Conservation (phyloP, 1,140 invertebrate species). For the Macrobrachium rosenbergii region DNA sequence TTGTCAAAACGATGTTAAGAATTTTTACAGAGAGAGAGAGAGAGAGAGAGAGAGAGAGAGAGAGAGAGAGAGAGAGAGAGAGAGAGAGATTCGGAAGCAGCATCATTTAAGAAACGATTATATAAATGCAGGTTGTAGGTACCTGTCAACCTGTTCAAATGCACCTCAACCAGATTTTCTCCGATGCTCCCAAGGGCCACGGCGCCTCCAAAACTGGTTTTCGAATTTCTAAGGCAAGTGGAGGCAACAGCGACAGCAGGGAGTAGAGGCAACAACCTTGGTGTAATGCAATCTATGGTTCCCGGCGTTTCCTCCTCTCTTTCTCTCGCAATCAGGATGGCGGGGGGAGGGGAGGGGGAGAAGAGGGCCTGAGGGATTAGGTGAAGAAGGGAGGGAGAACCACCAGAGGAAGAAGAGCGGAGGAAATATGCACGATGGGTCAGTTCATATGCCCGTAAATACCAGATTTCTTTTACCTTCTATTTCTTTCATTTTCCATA, state of each 20-base stretch:
- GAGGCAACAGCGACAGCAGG: background rate
- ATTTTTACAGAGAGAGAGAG: background rate
- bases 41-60: slow-evolving; percentile 11
- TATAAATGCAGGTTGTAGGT: too few relatives aligned
- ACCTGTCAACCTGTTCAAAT: too few relatives aligned
- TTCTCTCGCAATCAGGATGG: slow-evolving; percentile 9
- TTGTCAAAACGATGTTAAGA: too few relatives aligned
- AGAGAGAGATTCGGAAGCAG: background rate
- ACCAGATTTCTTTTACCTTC: too few relatives aligned
- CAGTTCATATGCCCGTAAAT: too few relatives aligned
- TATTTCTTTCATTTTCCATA: too few relatives aligned
- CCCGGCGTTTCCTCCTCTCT: slow-evolving; percentile 11
- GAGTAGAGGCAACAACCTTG: background rate
- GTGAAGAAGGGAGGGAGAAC: background rate
- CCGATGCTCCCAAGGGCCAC: too few relatives aligned
- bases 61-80: slow-evolving; percentile 8
- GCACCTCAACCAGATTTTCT: too few relatives aligned
- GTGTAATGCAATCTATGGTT: background rate
- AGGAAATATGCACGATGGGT: too few relatives aligned
- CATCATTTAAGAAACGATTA: background rate
- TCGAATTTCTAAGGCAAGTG: background rate
- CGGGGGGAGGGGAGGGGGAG: background rate
- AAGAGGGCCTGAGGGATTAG: background rate
- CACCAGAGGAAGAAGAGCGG: background rate
- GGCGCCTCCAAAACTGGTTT: too few relatives aligned